phyloP scores from a whole-genome alignment of 2,797 vertebrate genomes.

The Naso thynnoides region DNA sequence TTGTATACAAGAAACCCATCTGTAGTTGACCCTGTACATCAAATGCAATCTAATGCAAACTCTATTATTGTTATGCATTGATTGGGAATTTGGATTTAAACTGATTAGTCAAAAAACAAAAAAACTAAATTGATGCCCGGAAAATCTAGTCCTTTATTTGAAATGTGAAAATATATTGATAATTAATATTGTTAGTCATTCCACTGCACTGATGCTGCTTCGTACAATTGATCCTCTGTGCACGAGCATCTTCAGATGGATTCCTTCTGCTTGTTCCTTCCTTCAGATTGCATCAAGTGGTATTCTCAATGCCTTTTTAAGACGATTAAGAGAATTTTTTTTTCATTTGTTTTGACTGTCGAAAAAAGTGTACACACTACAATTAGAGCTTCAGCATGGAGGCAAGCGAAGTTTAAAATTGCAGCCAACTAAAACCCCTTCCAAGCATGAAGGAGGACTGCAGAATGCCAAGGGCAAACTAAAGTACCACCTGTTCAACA shows the following conservation, averaged over 20 bases:
- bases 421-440: too few species aligned
- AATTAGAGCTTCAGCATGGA: too few species aligned
- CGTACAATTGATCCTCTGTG: neutral
- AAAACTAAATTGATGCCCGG: neutral
- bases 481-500: conserved; percentile 3
- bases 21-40: neutral
- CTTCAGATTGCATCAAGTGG: neutral
- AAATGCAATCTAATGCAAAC: neutral
- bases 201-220: neutral
- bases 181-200: neutral
- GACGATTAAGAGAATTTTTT: too few species aligned
- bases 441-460: too few species aligned
- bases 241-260: neutral
- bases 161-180: neutral
- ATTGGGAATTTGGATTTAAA: neutral
- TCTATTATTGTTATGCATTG: neutral
- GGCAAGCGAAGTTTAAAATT: too few species aligned
- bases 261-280: neutral
- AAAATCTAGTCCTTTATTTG: neutral
- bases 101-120: neutral
- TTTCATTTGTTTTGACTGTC: too few species aligned
- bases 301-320: too few species aligned
- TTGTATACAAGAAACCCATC: neutral
- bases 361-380: too few species aligned
- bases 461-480: neutral